phyloP scores from a whole-genome alignment of 2,797 vertebrate genomes.

The Chelidonichthys spinosus region DNA sequence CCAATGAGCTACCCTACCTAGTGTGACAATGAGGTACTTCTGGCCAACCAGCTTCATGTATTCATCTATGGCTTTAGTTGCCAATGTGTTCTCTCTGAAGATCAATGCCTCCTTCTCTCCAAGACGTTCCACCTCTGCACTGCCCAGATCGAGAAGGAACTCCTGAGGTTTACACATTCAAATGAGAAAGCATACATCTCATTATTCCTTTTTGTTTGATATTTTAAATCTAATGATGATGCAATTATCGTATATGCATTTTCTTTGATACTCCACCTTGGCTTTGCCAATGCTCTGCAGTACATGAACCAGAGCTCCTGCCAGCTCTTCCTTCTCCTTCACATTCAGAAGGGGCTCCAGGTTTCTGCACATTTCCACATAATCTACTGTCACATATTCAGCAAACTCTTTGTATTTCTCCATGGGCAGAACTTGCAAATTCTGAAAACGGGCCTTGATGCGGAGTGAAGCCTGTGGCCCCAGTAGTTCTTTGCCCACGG shows the following conservation, averaged over 20 bases:
- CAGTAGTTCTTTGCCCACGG: conserved; percentile 69
- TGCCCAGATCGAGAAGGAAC: conserved; percentile 91
- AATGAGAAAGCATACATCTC: neutral
- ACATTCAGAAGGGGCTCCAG: conserved; percentile 90
- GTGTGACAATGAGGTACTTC: conserved; percentile 92
- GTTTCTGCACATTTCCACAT: conserved; percentile 87
- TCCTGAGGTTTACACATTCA: conserved; percentile 79
- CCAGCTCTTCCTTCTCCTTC: conserved; percentile 93
- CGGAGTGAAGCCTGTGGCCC: conserved; percentile 84
- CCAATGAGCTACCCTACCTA: conserved; percentile 79
- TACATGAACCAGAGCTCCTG: conserved; percentile 90
- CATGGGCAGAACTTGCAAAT: conserved; percentile 90
- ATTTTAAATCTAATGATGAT: neutral
- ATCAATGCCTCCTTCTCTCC: conserved; percentile 92
- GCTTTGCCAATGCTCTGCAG: conserved; percentile 94
- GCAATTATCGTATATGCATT: neutral
- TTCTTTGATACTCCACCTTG: conserved; percentile 82
- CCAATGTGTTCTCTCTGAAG: conserved; percentile 96
- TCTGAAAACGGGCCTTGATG: conserved; percentile 88
- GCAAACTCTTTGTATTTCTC: conserved; percentile 96
- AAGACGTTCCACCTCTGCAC: conserved; percentile 90
- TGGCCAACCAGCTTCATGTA: conserved; percentile 98
- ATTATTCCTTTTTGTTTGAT: neutral
- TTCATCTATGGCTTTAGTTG: conserved; percentile 97
- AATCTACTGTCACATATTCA: conserved; percentile 91